Evolutionary conservation across 2,113 vertebrate genomes (phyloP).

Genomic region (Zootoca vivipara): DNA sequence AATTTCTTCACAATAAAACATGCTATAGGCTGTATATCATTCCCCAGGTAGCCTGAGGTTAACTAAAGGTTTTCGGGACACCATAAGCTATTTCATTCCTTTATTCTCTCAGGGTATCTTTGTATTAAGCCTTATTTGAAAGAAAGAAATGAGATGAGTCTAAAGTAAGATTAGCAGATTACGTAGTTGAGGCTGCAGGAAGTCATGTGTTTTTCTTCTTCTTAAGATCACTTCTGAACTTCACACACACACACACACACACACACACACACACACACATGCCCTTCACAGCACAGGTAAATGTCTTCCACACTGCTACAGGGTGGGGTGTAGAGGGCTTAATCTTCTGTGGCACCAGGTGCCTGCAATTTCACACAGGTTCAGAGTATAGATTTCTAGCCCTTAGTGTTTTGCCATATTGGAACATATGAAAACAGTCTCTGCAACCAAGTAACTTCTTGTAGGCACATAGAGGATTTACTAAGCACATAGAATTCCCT

Average conservation of each 20-base stretch:
- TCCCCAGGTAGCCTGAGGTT: constrained; percentile 41
- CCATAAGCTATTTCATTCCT: constrained; percentile 28
- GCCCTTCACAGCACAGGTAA: neutral
- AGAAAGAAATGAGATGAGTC: constrained; percentile 26
- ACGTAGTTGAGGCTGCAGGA: neutral
- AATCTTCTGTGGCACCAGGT: no score
- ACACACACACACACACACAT: neutral
- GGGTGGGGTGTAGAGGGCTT: neutral
- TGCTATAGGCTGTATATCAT: constrained; percentile 27
- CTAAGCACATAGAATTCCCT: neutral
- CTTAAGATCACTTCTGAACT: constrained; percentile 5
- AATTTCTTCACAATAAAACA: constrained; percentile 41
- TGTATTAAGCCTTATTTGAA: constrained; percentile 37
- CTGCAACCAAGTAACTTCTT: neutral
- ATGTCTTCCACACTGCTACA: neutral
- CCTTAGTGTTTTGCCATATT: no score
- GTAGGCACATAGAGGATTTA: neutral
- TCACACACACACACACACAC: neutral
- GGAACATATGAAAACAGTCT: neutral
- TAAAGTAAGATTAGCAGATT: constrained; percentile 36
- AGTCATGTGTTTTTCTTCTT: neutral
- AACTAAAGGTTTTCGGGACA: constrained; percentile 49
- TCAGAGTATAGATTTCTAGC: neutral
- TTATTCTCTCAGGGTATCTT: constrained; percentile 32
- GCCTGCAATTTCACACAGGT: neutral